These are phyloP conservation scores for Mesoclemmys tuberculata DNA, from an alignment of 2,113 vertebrate genomes.

Conservation along the genomic window DNA sequence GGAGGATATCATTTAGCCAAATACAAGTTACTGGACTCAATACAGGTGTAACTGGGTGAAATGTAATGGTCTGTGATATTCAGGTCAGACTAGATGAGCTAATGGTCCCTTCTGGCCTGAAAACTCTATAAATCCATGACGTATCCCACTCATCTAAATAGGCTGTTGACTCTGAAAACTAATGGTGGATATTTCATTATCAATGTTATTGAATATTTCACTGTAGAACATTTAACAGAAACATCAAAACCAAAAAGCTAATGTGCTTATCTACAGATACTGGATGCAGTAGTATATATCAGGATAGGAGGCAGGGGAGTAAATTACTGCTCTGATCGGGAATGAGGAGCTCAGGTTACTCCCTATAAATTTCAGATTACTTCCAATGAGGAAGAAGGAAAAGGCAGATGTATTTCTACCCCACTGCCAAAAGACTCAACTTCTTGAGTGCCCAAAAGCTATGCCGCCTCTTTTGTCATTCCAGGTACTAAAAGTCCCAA, in stretches of 20 bases:
- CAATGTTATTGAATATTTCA: accelerated
- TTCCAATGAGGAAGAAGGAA: neutral
- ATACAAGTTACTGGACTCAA: neutral
- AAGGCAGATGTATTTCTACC: neutral
- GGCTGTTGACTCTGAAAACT: accelerated
- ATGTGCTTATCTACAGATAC: accelerated
- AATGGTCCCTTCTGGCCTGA: neutral
- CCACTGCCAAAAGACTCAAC: neutral
- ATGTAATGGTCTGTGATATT: too few relatives aligned
- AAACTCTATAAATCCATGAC: neutral
- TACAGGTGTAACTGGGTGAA: neutral
- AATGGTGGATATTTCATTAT: neutral
- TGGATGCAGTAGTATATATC: neutral
- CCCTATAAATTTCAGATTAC: neutral
- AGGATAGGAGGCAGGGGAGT: neutral
- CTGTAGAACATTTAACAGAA: accelerated
- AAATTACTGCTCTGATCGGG: accelerated
- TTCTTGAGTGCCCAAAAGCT: neutral
- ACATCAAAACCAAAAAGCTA: accelerated
- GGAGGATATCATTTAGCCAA: neutral
- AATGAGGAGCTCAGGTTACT: neutral
- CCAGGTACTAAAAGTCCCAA: accelerated
- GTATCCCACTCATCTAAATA: neutral
- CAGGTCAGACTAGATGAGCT: too few relatives aligned
- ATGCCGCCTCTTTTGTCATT: neutral